Percentiles rank a stretch among this genome's conserved stretches.
These are phyloP conservation scores for Brenthis daphne DNA, from an alignment of 2,888 invertebrate genomes.

Conservation along the genomic window DNA sequence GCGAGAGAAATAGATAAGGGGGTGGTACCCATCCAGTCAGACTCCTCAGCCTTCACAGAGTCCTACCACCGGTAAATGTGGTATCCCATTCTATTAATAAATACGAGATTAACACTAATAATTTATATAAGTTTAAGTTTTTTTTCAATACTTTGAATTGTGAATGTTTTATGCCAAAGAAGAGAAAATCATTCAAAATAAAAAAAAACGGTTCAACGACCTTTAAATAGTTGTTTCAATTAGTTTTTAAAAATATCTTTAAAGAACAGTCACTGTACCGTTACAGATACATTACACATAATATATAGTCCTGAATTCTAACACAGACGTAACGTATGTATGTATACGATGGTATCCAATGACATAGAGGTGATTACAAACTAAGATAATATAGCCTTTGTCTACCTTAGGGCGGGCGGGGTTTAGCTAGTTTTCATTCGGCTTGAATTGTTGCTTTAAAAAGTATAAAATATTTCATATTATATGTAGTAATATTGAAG, in stretches of 20 bases:
- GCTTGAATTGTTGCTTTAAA: no score
- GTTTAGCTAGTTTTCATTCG: neutral
- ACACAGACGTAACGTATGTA: neutral
- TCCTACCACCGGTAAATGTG: no score
- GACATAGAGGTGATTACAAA: neutral
- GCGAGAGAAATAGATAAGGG: no score
- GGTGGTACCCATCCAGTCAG: no score
- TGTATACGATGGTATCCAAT: neutral
- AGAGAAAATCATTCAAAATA: conserved; percentile 1
- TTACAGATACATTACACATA: conserved; percentile 19
- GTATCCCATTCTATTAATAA: no score
- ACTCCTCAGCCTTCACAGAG: no score
- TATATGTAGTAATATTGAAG: no score
- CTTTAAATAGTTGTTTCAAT: conserved; percentile 6
- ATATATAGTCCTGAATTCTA: conserved; percentile 5
- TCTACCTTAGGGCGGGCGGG: neutral
- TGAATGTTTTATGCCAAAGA: conserved; percentile 1
- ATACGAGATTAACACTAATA: no score
- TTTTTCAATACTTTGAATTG: neutral
- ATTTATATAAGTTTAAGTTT: no score
- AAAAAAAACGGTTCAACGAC: conserved; percentile 11
- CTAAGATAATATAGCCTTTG: neutral
- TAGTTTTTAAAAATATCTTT: conserved; percentile 14
- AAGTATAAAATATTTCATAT: neutral
- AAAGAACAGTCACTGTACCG: conserved; percentile 14